These are phyloP conservation scores for Epinephelus moara DNA, from an alignment of 2,113 vertebrate genomes.

Conservation along the genomic window DNA sequence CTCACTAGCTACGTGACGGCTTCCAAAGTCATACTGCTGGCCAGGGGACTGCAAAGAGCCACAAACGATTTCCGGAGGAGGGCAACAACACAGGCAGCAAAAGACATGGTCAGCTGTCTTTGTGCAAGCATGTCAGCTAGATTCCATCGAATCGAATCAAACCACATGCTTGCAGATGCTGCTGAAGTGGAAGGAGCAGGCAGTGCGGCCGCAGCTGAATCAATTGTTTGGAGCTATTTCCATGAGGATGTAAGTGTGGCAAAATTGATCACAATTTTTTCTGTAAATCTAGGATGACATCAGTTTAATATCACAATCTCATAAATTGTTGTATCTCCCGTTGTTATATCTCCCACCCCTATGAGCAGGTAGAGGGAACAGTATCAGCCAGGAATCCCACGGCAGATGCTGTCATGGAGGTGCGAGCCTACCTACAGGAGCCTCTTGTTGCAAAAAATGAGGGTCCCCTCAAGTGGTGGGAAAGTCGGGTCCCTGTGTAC, in stretches of 20 bases:
- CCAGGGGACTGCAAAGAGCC: no score
- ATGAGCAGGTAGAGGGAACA: not conserved
- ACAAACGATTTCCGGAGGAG: no score
- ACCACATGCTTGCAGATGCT: not conserved
- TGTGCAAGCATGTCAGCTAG: not conserved
- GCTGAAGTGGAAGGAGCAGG: not conserved
- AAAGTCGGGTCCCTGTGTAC: constrained; percentile 15
- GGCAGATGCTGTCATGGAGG: not conserved
- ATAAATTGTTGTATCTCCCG: not conserved
- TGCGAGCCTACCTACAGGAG: not conserved
- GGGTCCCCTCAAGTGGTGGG: constrained; percentile 35
- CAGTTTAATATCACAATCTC: not conserved
- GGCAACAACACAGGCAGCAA: not conserved
- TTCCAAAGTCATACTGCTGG: no score
- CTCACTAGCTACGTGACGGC: no score
- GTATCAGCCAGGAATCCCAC: not conserved
- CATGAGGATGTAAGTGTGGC: not conserved
- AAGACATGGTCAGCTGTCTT: not conserved
- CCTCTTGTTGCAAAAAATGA: not conserved
- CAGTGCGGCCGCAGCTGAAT: constrained; percentile 7
- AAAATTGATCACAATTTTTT: not conserved
- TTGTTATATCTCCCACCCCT: not conserved
- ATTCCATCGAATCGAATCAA: not conserved
- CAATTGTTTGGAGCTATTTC: not conserved
- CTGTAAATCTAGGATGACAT: not conserved